Percentiles rank a stretch among this genome's conserved stretches.
These are phyloP conservation scores for Chaetodon trifasciatus DNA, from an alignment of 2,797 vertebrate genomes.

Conservation along the genomic window DNA sequence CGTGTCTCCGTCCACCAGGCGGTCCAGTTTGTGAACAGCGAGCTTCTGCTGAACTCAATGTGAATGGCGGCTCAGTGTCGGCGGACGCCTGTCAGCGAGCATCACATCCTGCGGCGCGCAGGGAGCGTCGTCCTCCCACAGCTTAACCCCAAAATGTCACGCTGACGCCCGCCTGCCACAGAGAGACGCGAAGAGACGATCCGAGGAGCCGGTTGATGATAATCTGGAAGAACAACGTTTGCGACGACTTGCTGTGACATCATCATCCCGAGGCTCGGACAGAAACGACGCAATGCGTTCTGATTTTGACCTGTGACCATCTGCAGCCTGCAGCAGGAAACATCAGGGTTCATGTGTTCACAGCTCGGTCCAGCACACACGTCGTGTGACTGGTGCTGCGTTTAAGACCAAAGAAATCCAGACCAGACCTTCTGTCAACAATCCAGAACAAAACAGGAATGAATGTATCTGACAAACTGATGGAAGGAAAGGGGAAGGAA, in stretches of 20 bases:
- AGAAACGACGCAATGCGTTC: constrained; percentile 36
- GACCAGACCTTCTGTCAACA: no score
- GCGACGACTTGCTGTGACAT: constrained; percentile 57
- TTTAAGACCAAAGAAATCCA: not conserved
- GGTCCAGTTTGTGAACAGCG: not conserved
- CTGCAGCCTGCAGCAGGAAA: constrained; percentile 31
- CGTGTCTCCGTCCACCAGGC: not conserved
- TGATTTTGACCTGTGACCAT: constrained; percentile 30
- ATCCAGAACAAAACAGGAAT: not conserved
- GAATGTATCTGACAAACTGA: not conserved
- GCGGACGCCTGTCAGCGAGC: constrained; percentile 44
- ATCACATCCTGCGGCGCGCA: constrained; percentile 40
- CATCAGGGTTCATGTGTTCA: constrained; percentile 11
- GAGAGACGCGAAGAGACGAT: constrained; percentile 31
- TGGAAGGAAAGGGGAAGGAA: not conserved
- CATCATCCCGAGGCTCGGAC: constrained; percentile 43
- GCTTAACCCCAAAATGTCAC: constrained; percentile 74
- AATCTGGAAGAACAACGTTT: constrained; percentile 53
- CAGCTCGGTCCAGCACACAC: not conserved
- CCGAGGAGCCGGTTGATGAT: constrained; percentile 57
- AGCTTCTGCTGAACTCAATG: constrained; percentile 3
- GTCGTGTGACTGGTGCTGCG: not conserved
- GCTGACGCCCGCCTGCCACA: constrained; percentile 18
- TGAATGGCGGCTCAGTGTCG: constrained; percentile 17
- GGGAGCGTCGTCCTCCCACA: constrained; percentile 41